Conservation (phyloP, 2,888 invertebrate genomes). For the Tenthredo scrophulariae region DNA sequence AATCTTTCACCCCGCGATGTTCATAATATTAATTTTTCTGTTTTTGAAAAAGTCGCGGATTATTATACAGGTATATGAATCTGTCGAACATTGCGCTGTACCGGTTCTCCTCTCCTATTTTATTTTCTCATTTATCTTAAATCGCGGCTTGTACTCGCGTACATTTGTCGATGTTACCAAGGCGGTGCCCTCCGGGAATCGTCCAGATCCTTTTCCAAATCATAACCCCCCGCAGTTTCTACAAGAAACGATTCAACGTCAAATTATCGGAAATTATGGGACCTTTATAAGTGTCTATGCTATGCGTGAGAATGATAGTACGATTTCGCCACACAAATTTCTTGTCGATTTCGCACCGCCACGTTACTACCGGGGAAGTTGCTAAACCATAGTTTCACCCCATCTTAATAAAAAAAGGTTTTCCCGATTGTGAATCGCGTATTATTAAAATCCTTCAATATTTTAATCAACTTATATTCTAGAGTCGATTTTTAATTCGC, state of each 20-base stretch:
- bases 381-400: background rate
- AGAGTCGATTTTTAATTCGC: background rate
- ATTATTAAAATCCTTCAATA: background rate
- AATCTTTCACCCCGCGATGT: background rate
- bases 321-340: conserved; percentile 9
- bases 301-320: conserved; percentile 26
- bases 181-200: background rate
- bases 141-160: background rate
- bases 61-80: background rate
- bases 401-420: background rate
- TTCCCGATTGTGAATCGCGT: background rate
- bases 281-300: background rate
- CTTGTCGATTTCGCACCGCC: background rate
- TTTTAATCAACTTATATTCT: background rate
- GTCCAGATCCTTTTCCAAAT: background rate
- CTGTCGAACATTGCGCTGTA: background rate
- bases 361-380: background rate
- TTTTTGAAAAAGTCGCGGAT: background rate
- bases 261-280: conserved; percentile 37
- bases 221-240: background rate
- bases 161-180: background rate
- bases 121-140: background rate
- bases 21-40: background rate
- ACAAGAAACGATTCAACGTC: conserved; percentile 22
- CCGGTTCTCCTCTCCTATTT: background rate